A percentile compares a stretch with the other conserved stretches of the same genome.
Evolutionary conservation across 1,140 invertebrate species (phyloP).

Genomic region (Drosophila sulfurigaster): DNA sequence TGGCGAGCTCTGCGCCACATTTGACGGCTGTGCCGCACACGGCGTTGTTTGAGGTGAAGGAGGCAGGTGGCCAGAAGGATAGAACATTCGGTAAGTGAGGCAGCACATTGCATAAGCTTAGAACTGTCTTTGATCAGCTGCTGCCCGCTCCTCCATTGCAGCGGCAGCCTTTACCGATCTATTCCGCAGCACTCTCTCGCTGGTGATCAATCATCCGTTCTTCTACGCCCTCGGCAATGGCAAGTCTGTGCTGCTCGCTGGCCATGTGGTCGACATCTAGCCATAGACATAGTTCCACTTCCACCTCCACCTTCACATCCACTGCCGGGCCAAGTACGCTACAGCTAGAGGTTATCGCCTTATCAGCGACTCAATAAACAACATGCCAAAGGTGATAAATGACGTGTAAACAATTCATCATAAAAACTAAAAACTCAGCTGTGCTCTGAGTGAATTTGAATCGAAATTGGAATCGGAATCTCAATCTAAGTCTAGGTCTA

Average conservation of each 20-base stretch:
- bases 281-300: slow-evolving; percentile 13
- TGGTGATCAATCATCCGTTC: slow-evolving; percentile 79
- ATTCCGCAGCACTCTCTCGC: slow-evolving; percentile 58
- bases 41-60: slow-evolving; percentile 49
- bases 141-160: slow-evolving; percentile 3
- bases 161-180: slow-evolving; percentile 63
- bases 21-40: slow-evolving; percentile 63
- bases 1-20: slow-evolving; percentile 64
- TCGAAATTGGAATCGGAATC: neutral
- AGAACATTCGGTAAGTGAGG: slow-evolving; percentile 61
- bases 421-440: slow-evolving; percentile 20
- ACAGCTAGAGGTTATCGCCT: slow-evolving; percentile 54
- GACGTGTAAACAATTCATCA: slow-evolving; percentile 63
- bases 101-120: neutral
- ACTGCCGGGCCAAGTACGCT: too few species aligned
- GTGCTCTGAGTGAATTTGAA: slow-evolving; percentile 1
- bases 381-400: slow-evolving; percentile 69
- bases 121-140: slow-evolving; percentile 37
- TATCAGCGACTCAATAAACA: slow-evolving; percentile 52
- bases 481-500: slow-evolving; percentile 28
- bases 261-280: slow-evolving; percentile 71
- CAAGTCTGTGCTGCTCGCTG: slow-evolving; percentile 60
- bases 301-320: neutral
- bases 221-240: slow-evolving; percentile 70
- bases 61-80: slow-evolving; percentile 45